Evolutionary conservation across 2,797 vertebrate species (phyloP).

Genomic region (Pagetopsis macropterus): DNA sequence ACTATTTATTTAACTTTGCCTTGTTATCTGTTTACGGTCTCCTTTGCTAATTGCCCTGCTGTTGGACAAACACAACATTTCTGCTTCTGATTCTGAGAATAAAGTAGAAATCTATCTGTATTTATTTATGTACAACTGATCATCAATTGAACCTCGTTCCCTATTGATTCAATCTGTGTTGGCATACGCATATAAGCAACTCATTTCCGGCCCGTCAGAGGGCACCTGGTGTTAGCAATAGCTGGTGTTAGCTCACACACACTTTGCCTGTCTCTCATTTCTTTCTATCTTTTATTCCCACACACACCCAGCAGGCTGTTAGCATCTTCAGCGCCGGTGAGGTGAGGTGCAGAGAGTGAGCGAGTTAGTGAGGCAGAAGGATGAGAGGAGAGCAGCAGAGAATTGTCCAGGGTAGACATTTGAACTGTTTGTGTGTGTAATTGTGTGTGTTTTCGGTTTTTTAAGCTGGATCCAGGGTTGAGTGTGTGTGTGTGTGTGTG

Average conservation of each 20-base stretch:
- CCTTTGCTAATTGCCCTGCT: too few species aligned
- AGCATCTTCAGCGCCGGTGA: slow-evolving; percentile 69
- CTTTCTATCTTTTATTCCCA: background rate
- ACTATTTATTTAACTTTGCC: too few species aligned
- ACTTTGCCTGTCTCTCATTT: slow-evolving; percentile 1
- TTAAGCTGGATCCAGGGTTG: slow-evolving; percentile 21
- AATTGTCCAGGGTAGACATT: slow-evolving; percentile 48
- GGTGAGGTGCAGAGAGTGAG: slow-evolving; percentile 65
- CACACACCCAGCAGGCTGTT: slow-evolving; percentile 69
- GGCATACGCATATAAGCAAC: background rate
- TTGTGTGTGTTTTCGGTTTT: slow-evolving; percentile 26
- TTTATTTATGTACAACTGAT: too few species aligned
- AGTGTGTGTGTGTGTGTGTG: background rate
- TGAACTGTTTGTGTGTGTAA: slow-evolving; percentile 28
- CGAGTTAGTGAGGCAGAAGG: slow-evolving; percentile 54
- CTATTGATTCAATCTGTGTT: background rate
- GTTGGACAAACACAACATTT: too few species aligned
- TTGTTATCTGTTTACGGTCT: too few species aligned
- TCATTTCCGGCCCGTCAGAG: slow-evolving; percentile 69
- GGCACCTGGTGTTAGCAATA: slow-evolving; percentile 65
- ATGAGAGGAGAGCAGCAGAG: slow-evolving; percentile 32
- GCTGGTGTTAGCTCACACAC: slow-evolving; percentile 57
- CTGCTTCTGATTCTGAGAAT: too few species aligned
- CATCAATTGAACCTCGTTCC: background rate
- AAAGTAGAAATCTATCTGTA: too few species aligned